Percentiles rank a stretch among this genome's conserved stretches.
Conservation (phyloP, 2,888 invertebrate genomes). For the Amblyjoppa proteus region DNA sequence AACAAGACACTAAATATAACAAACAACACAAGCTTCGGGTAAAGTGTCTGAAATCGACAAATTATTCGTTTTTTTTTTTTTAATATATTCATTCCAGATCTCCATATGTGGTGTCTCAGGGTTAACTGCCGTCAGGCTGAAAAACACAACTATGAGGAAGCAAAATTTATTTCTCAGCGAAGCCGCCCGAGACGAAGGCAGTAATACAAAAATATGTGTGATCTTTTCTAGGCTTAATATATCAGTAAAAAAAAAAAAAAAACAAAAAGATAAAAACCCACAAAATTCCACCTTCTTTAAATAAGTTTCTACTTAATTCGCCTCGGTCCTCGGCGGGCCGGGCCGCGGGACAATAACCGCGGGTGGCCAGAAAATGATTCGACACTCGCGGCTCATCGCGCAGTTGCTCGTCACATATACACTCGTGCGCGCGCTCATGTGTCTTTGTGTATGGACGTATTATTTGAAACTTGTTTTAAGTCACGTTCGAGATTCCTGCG, state of each 20-base stretch:
- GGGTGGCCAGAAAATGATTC: conserved; percentile 64
- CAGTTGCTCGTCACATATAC: background rate
- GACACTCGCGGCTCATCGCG: conserved; percentile 55
- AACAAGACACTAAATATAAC: no score
- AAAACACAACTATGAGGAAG: background rate
- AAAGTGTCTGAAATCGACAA: no score
- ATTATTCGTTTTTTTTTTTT: background rate
- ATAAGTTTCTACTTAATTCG: conserved; percentile 50
- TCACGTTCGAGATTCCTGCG: conserved; percentile 64
- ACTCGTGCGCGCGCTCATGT: conserved; percentile 3
- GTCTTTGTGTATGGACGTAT: conserved; percentile 11
- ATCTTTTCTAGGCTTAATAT: background rate
- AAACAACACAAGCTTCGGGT: no score
- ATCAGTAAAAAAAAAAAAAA: background rate
- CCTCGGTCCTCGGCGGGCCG: conserved; percentile 28
- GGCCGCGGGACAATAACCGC: conserved; percentile 57
- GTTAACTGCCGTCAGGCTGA: background rate
- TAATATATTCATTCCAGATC: background rate
- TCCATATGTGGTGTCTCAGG: background rate
- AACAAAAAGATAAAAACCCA: background rate
- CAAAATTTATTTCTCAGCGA: background rate
- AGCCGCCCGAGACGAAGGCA: background rate
- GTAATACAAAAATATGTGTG: background rate
- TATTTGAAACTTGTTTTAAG: conserved; percentile 64
- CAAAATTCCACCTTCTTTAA: background rate